Evolutionary conservation across 2,113 vertebrate genomes (phyloP).

Genomic region (Sterna hirundo): DNA sequence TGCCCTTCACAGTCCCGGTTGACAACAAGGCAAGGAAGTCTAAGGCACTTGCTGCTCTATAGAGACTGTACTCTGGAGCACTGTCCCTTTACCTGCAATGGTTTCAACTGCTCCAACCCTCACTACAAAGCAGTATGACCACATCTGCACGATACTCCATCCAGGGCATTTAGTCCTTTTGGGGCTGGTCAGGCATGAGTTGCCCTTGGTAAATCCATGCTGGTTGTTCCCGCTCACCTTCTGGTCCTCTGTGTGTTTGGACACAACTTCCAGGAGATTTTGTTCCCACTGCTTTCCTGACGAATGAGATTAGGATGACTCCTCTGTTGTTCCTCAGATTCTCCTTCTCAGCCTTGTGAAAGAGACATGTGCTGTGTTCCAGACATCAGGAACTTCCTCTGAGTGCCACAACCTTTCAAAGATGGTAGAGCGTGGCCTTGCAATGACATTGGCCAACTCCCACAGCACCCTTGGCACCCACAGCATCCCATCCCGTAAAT

Average conservation of each 20-base stretch:
- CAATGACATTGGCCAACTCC: neutral
- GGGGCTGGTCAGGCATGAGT: neutral
- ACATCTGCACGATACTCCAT: neutral
- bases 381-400: neutral
- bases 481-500: neutral
- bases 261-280: neutral
- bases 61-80: neutral
- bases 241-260: neutral
- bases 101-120: neutral
- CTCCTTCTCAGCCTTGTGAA: neutral
- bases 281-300: neutral
- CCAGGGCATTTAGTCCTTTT: neutral
- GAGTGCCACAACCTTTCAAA: neutral
- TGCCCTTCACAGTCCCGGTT: neutral
- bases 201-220: neutral
- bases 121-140: accelerated
- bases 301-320: neutral
- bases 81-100: neutral
- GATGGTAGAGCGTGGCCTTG: neutral
- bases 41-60: neutral
- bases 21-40: neutral
- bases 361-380: neutral
- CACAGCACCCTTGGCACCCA: neutral
- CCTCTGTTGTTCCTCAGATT: neutral
- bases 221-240: neutral